These are phyloP conservation scores for Epicampocera succincta DNA, from an alignment of 2,888 invertebrate genomes.

Conservation along the genomic window DNA sequence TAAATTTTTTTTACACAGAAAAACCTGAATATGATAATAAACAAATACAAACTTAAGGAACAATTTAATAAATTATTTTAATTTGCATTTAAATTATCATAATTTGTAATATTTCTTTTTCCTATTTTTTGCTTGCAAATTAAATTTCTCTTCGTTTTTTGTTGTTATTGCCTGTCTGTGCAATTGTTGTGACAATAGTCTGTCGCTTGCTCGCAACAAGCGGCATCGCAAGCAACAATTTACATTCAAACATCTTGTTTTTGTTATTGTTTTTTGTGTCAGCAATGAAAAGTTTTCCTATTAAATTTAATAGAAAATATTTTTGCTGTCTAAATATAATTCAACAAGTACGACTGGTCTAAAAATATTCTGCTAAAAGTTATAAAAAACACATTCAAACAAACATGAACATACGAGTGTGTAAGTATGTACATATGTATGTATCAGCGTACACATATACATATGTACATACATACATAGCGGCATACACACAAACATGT, in stretches of 20 bases:
- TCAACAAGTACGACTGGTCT: conserved; percentile 47
- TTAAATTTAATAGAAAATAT: conserved; percentile 54
- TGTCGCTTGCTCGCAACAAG: conserved; percentile 20
- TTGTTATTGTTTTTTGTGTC: neutral
- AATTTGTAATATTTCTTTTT: conserved; percentile 59
- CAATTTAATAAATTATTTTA: conserved; percentile 65
- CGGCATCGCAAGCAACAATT: conserved; percentile 17
- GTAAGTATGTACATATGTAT: neutral
- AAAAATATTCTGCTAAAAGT: neutral
- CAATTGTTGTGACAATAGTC: conserved; percentile 67
- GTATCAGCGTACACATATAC: too few relatives aligned
- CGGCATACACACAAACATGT: too few relatives aligned
- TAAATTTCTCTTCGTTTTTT: too few relatives aligned
- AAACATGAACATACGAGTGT: neutral
- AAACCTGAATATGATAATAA: conserved; percentile 16
- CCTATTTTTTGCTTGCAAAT: conserved; percentile 20
- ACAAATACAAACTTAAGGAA: conserved; percentile 31
- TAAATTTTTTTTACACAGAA: conserved; percentile 13
- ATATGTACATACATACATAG: too few relatives aligned
- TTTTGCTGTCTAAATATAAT: conserved; percentile 38
- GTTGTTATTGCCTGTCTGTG: conserved; percentile 1
- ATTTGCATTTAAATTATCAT: conserved; percentile 67
- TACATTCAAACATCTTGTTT: conserved; percentile 12
- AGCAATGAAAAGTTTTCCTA: conserved; percentile 35
- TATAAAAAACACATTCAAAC: too few relatives aligned